Evolutionary conservation across 2,888 invertebrate species (phyloP), one percentile per base, ranked within the genome.

Genomic region (Heliconius charithonia): DNA sequence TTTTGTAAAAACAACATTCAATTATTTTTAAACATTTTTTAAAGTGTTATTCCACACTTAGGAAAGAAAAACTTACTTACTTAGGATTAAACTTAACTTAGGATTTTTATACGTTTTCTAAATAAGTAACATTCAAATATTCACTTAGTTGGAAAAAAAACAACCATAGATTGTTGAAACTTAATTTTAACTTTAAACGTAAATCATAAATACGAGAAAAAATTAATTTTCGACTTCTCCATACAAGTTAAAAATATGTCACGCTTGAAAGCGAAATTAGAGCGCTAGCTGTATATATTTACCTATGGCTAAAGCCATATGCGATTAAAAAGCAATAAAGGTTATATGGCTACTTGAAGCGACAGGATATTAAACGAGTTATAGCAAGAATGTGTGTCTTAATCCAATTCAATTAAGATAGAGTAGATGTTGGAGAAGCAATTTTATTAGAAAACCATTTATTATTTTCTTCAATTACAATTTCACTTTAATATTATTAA

Each of bases 341-440:
- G 13, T 77, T 79, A 77, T 79, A 79, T 63, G 63, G 69, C 74
- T 69, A 76, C 76, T 76, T 76, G 73, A 73, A 79, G 45, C 62
- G 73, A 69, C 73, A 25, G 67, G 59, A 73, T 72, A 79, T 76
- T 51, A 67, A 76, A 71, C 65, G 41, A 65, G 77, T 65, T 29
- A 65, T 65, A 51, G 63, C 65, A 41, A 27, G 63, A 22, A 70
- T 45, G 45, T 70, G 29, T 63, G 51, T 71, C 65, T 65, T 75
- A 63, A 65, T 56, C 63, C 27, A 37, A 75, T 69, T 75, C 27
- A 51, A 76, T 63, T 70, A 63, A 75, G 29, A 51, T 32, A 63
- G 13, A 63, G 13, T 2, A 19, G 16, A 25, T 3, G 41, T 69
- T 25, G 16, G 69, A 37, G n/a, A 41, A 41, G 51, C 29, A 56